Percentiles rank a stretch among this genome's conserved stretches.
phyloP scores from a whole-genome alignment of 2,888 invertebrate species.

The Mechanitis messenoides region DNA sequence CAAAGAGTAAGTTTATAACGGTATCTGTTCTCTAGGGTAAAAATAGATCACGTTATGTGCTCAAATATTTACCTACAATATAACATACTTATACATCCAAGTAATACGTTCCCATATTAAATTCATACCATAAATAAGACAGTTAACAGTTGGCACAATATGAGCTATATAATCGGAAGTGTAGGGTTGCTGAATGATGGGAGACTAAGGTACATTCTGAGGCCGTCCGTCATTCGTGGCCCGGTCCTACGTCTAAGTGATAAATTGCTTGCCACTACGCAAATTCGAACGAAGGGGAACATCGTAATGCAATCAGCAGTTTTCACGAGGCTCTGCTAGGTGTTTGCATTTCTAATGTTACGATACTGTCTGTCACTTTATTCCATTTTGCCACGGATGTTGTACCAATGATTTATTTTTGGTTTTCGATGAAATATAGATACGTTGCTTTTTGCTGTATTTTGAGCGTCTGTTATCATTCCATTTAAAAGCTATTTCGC shows the following conservation, averaged over 20 bases:
- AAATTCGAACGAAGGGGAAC: conserved; percentile 68
- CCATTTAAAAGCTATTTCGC: conserved; percentile 23
- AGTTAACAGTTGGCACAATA: conserved; percentile 23
- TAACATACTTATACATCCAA: background rate
- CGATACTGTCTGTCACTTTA: conserved; percentile 28
- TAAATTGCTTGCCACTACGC: conserved; percentile 71
- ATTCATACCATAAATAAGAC: conserved; percentile 30
- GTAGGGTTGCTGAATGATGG: conserved; percentile 36
- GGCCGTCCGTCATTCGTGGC: conserved; percentile 55
- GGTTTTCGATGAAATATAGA: conserved; percentile 28
- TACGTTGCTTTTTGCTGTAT: conserved; percentile 18
- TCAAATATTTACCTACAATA: no score
- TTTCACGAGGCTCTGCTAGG: conserved; percentile 64
- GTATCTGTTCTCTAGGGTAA: no score
- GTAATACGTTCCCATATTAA: background rate
- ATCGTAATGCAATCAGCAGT: conserved; percentile 64
- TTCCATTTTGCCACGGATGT: conserved; percentile 26
- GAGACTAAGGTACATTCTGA: conserved; percentile 34
- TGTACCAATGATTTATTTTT: conserved; percentile 28
- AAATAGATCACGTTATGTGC: no score
- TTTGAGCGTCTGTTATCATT: conserved; percentile 23
- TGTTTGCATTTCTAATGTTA: conserved; percentile 50
- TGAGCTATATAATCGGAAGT: conserved; percentile 32
- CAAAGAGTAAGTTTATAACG: conserved; percentile 55
- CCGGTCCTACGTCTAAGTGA: conserved; percentile 71